Evolutionary conservation across 2,888 invertebrate species (phyloP).

Genomic region (Eristalis pertinax): DNA sequence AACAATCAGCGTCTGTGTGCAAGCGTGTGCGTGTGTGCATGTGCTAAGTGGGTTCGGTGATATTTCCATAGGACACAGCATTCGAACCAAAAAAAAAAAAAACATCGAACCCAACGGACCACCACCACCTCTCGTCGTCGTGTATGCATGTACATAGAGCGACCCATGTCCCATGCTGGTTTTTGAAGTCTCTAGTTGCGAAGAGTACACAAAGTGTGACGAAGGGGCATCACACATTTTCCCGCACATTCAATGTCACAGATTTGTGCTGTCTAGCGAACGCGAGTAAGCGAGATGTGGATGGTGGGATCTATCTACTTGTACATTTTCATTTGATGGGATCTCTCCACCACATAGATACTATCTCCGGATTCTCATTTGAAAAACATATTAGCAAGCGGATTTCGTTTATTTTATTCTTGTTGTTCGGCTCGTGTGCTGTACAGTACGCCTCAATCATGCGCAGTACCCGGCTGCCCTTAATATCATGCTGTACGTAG

Average conservation of each 20-base stretch:
- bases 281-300: slow-evolving; percentile 7
- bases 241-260: slow-evolving; percentile 64
- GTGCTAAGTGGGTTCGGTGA: slow-evolving; percentile 31
- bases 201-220: slow-evolving; percentile 13
- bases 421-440: not conserved
- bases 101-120: slow-evolving; percentile 36
- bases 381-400: slow-evolving; percentile 19
- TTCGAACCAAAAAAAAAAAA: not conserved
- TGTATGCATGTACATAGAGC: slow-evolving; percentile 16
- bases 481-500: slow-evolving; percentile 39
- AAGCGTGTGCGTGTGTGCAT: slow-evolving; percentile 10
- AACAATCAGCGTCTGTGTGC: slow-evolving; percentile 30
- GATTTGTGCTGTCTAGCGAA: slow-evolving; percentile 30
- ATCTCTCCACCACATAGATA: slow-evolving; percentile 49
- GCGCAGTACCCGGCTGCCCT: slow-evolving; percentile 64
- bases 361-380: slow-evolving; percentile 25
- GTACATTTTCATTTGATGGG: slow-evolving; percentile 65
- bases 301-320: slow-evolving; percentile 51
- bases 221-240: slow-evolving; percentile 44
- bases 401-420: not conserved
- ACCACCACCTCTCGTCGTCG: slow-evolving; percentile 30
- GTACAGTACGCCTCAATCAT: slow-evolving; percentile 62
- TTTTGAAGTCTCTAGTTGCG: slow-evolving; percentile 36
- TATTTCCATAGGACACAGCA: slow-evolving; percentile 60
- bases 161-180: slow-evolving; percentile 27